Conservation (phyloP, 2,113 vertebrate genomes). For the Gymnarchus niloticus region DNA sequence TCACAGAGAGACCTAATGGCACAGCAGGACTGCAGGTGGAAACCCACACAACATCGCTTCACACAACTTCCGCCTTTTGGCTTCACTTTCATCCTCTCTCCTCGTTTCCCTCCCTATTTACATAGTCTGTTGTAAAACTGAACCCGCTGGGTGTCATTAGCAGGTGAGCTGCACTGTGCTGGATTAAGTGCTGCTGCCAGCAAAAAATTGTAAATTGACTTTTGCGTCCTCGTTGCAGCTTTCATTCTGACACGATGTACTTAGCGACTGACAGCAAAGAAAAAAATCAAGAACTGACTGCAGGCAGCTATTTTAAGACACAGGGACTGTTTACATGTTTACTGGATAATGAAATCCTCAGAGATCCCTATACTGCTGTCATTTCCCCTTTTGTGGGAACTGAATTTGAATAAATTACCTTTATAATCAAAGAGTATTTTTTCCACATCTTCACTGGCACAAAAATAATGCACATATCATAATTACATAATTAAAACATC, state of each 20-base stretch:
- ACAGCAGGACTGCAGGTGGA: neutral
- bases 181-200: neutral
- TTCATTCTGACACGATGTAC: neutral
- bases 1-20: too few relatives aligned
- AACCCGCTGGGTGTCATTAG: neutral
- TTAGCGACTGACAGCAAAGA: neutral
- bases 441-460: neutral
- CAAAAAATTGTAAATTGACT: neutral
- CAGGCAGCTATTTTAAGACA: conserved; percentile 7
- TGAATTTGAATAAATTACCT: conserved; percentile 1
- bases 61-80: neutral
- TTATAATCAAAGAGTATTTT: neutral
- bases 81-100: neutral
- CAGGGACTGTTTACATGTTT: neutral
- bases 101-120: neutral
- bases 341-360: neutral
- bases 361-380: neutral
- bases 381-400: neutral
- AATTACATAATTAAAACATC: neutral
- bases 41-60: neutral
- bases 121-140: neutral
- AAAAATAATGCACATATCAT: neutral
- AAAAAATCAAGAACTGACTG: too few relatives aligned
- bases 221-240: neutral
- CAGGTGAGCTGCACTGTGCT: neutral